These are phyloP conservation scores for Sebastes cheni DNA, from an alignment of 2,797 vertebrate genomes.

Conservation along the genomic window DNA sequence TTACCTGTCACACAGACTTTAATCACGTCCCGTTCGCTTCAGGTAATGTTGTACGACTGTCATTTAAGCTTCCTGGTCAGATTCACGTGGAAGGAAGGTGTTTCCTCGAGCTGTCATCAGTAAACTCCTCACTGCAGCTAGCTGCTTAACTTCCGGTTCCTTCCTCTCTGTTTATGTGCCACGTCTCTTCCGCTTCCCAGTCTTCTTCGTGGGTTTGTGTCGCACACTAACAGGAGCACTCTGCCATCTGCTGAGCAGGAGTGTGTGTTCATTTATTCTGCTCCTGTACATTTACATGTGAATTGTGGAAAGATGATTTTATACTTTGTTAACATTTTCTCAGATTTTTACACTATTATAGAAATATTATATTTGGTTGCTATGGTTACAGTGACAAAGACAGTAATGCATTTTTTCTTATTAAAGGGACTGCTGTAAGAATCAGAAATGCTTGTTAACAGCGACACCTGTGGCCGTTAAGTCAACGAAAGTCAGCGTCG, in stretches of 20 bases:
- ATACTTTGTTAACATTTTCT: too few relatives aligned
- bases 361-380: too few relatives aligned
- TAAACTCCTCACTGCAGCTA: constrained; percentile 14
- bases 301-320: too few relatives aligned
- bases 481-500: too few relatives aligned
- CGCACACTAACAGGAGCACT: rapidly evolving
- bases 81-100: not conserved
- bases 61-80: constrained; percentile 49
- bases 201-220: constrained; percentile 29
- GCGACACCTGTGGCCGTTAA: too few relatives aligned
- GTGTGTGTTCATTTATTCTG: not conserved
- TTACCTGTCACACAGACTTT: constrained; percentile 58
- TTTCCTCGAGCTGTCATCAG: constrained; percentile 39
- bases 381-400: too few relatives aligned
- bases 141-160: not conserved
- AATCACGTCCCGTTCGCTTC: constrained; percentile 32
- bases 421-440: too few relatives aligned
- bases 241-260: constrained; percentile 49
- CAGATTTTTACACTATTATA: too few relatives aligned
- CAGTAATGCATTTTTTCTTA: too few relatives aligned
- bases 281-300: too few relatives aligned
- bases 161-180: constrained; percentile 76
- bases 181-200: constrained; percentile 75
- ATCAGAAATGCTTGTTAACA: too few relatives aligned
- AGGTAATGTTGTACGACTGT: constrained; percentile 22